Percentiles rank a stretch among this genome's conserved stretches.
phyloP scores from a whole-genome alignment of 2,113 vertebrate species.

The Microtus richardsoni region DNA sequence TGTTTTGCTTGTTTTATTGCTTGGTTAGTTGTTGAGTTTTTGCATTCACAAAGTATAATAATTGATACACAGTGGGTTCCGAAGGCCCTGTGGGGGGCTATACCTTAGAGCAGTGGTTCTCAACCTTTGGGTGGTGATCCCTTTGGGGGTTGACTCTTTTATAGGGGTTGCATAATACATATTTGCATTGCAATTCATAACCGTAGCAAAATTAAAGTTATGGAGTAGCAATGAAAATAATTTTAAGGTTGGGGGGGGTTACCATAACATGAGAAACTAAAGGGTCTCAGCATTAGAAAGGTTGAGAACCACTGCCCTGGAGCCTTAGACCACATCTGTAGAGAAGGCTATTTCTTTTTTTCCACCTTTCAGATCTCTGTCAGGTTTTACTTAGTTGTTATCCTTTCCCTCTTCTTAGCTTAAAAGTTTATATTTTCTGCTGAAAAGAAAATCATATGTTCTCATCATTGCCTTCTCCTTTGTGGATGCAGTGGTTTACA shows the following conservation, averaged over 20 bases:
- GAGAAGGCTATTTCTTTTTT: neutral
- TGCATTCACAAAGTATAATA: neutral
- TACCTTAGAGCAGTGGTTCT: neutral
- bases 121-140: too few species aligned
- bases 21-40: neutral
- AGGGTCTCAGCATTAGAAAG: neutral
- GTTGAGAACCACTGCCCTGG: neutral
- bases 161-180: neutral
- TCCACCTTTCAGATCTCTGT: neutral
- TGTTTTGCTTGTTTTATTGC: neutral
- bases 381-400: conserved; percentile 15
- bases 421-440: conserved; percentile 40
- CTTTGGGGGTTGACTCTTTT: too few species aligned
- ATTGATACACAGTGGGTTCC: neutral
- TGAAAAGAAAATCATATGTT: neutral
- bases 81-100: neutral
- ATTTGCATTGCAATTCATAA: neutral
- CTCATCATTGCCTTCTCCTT: neutral
- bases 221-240: neutral
- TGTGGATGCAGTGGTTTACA: neutral
- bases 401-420: neutral
- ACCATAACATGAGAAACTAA: neutral
- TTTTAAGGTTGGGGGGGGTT: neutral
- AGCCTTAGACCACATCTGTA: neutral
- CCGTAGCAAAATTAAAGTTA: neutral